Evolutionary conservation across 1,140 invertebrate species (phyloP).

Genomic region (Drosophila azteca): DNA sequence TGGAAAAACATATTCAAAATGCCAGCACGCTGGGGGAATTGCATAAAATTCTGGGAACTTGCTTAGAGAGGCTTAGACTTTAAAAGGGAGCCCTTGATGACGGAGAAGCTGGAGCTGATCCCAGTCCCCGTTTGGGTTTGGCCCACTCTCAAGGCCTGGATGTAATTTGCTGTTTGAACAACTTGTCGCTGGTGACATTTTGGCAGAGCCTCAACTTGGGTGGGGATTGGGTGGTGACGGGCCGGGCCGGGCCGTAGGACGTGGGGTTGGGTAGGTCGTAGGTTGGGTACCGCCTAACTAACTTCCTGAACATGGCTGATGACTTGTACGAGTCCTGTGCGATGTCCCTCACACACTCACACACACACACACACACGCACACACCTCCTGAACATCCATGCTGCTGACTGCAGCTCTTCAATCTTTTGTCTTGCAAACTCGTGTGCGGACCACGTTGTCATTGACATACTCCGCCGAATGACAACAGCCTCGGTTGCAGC

Average conservation of each 20-base stretch:
- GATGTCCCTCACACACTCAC: not conserved
- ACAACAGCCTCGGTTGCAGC: conserved; percentile 45
- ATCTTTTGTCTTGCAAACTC: conserved; percentile 71
- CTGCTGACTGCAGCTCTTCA: conserved; percentile 35
- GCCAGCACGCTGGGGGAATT: conserved; percentile 22
- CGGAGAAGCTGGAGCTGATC: not conserved
- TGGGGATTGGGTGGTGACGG: conserved; percentile 5
- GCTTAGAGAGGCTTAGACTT: conserved; percentile 26
- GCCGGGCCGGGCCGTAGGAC: too few relatives aligned
- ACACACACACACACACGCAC: too few relatives aligned
- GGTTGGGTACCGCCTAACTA: conserved; percentile 67
- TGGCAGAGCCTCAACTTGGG: conserved; percentile 56
- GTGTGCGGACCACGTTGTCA: conserved; percentile 57
- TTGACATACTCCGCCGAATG: conserved; percentile 70
- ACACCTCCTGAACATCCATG: conserved; percentile 6
- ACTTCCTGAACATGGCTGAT: conserved; percentile 79
- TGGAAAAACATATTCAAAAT: conserved; percentile 45
- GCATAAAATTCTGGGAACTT: conserved; percentile 15
- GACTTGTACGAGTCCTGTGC: conserved; percentile 65
- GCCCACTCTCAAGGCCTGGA: conserved; percentile 20
- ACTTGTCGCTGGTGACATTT: conserved; percentile 74
- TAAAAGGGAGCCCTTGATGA: conserved; percentile 19
- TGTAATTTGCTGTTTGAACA: conserved; percentile 66
- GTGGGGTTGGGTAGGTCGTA: conserved; percentile 25
- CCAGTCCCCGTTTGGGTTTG: not conserved